A percentile compares a stretch with the other conserved stretches of the same genome.
phyloP scores from a whole-genome alignment of 1,140 invertebrate genomes.

The Chlorops oryzae region DNA sequence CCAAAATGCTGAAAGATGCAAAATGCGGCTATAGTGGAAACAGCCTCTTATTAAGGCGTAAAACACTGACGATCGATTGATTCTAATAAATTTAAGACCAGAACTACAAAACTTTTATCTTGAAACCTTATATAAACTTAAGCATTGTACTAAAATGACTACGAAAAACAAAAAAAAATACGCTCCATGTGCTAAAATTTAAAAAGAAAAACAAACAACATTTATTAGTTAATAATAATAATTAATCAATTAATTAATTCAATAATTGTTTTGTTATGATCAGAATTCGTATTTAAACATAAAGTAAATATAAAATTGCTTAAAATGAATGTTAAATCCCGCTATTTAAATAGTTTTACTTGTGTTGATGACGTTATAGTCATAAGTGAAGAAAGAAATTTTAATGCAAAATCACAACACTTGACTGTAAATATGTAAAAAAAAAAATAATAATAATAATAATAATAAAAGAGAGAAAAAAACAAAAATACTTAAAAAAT shows the following conservation, averaged over 20 bases:
- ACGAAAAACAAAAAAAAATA: conserved; percentile 29
- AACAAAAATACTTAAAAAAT: no score
- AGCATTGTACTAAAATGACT: conserved; percentile 2
- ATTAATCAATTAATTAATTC: conserved; percentile 1
- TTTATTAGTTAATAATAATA: neutral
- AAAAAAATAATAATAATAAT: neutral
- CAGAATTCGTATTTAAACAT: no score
- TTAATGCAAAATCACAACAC: neutral
- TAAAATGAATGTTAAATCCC: no score
- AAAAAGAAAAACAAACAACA: conserved; percentile 3
- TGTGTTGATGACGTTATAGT: conserved; percentile 18
- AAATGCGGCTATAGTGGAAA: no score
- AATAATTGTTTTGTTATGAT: conserved; percentile 2
- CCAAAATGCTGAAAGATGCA: no score
- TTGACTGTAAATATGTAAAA: no score
- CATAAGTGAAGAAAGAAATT: conserved; percentile 2
- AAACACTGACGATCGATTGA: no score
- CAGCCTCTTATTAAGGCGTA: no score
- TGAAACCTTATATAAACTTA: no score
- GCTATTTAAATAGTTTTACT: no score
- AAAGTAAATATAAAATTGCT: neutral
- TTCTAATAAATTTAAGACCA: no score
- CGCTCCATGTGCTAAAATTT: conserved; percentile 46
- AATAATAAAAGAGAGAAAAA: neutral
- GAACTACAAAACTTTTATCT: no score